These are phyloP conservation scores for Macropodus opercularis DNA, from an alignment of 2,797 vertebrate genomes.

Conservation along the genomic window DNA sequence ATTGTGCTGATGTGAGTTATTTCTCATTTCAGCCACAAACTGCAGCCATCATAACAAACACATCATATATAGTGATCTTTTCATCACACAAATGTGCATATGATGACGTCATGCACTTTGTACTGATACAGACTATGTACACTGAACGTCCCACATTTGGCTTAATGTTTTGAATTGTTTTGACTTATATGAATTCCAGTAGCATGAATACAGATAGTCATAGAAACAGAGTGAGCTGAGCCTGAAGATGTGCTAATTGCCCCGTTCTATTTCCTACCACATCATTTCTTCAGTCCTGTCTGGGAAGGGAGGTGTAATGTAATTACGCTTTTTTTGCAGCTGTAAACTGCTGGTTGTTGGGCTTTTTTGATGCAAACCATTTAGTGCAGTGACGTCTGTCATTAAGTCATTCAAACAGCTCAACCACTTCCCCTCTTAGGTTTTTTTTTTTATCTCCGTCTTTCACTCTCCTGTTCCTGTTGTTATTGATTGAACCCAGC, in stretches of 20 bases:
- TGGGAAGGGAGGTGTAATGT: slow-evolving; percentile 17
- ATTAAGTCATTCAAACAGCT: slow-evolving; percentile 62
- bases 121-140: slow-evolving; percentile 5
- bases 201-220: not conserved
- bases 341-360: slow-evolving; percentile 31
- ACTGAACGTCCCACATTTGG: not conserved
- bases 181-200: slow-evolving; percentile 18
- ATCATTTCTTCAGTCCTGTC: slow-evolving; percentile 30
- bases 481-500: slow-evolving; percentile 71
- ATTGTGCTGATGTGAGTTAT: not conserved
- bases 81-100: slow-evolving; percentile 4
- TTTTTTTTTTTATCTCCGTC: slow-evolving; percentile 45
- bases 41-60: not conserved
- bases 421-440: slow-evolving; percentile 45
- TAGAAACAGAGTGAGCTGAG: slow-evolving; percentile 20
- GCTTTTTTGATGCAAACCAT: slow-evolving; percentile 50
- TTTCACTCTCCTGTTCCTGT: slow-evolving; percentile 65
- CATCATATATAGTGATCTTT: not conserved
- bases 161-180: slow-evolving; percentile 13
- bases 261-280: slow-evolving; percentile 20
- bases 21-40: not conserved
- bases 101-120: slow-evolving; percentile 14
- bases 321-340: slow-evolving; percentile 32
- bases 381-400: slow-evolving; percentile 57
- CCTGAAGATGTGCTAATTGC: slow-evolving; percentile 28